A percentile compares a stretch with the other conserved stretches of the same genome.
These are phyloP conservation scores for Zootoca vivipara DNA, from an alignment of 2,113 vertebrate species.

Conservation along the genomic window DNA sequence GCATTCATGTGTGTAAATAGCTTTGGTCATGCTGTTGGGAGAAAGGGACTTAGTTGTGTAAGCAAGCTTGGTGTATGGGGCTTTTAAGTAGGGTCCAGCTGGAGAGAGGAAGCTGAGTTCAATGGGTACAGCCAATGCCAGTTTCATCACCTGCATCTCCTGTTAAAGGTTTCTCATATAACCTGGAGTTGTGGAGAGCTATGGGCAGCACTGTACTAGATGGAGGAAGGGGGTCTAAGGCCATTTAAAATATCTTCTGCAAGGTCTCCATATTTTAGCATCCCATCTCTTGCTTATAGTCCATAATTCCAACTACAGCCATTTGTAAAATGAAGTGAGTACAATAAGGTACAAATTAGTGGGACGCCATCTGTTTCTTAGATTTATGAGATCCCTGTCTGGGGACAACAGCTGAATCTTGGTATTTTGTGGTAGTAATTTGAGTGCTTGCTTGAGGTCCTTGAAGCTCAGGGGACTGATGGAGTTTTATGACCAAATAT, in stretches of 20 bases:
- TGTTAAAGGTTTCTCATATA: background rate
- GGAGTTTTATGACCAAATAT: background rate
- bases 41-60: background rate
- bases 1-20: background rate
- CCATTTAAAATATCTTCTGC: background rate
- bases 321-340: constrained; percentile 3
- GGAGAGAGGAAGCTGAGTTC: background rate
- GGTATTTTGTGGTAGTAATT: background rate
- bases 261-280: background rate
- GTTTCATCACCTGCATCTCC: background rate
- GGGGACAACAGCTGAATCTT: constrained; percentile 13
- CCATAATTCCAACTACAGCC: background rate
- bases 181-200: background rate
- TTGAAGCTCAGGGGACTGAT: background rate
- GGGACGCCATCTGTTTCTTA: constrained; percentile 14
- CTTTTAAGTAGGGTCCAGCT: background rate
- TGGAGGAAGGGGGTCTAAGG: background rate
- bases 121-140: background rate
- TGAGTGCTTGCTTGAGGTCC: background rate
- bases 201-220: too few species aligned
- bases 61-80: background rate
- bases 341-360: background rate
- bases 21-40: background rate
- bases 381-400: constrained; percentile 15
- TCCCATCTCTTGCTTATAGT: background rate